Evolutionary conservation across 2,888 invertebrate species (phyloP), one percentile per base, ranked within the genome.

Genomic region (Bibio marci): DNA sequence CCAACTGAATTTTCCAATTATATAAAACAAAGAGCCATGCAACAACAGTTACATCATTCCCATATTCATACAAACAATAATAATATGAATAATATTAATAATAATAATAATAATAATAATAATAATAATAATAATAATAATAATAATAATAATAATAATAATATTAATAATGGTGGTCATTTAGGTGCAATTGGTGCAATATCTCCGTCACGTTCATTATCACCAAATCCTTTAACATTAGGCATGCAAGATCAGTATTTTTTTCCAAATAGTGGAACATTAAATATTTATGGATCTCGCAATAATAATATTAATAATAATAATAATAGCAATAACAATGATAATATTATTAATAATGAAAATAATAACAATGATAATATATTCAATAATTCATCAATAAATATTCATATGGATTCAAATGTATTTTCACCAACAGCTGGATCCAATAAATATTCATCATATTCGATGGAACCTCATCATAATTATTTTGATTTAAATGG

Each of bases 1-100:
- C 94, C 94, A 45, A 94, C 94, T 50, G 94, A 94, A 70, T 91
- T 91, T 72, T 87, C 88, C 63, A 88, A 90, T 67, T 91, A 90
- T 71, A 90, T 91, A 62, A 91, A 91, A 64, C 90, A 91, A 64
- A 77, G 90, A 48, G 88, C 88, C 47, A 77, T 87, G 67, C 83
- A 86, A 64, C 90, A 88, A 62, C 83, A 85, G 62, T 69, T 71
- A 45, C 69, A 71, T 45, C 58, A 58, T 49, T 53, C 55, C 39
- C 57, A 50, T 32, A 49, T 50, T 19, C 32, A 39, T 25, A 34
- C 26, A n/a, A 38, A 38, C 8, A 22, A 40, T 33, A 40, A 34
- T 34, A 39, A 39, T 30, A 30, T 36, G 18, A 32, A 62, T 40
- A 62, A 47, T 52, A 63, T 65, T 43, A 66, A 63, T 44, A 59